phyloP scores from a whole-genome alignment of 2,113 vertebrate species.

The Monarcha castaneiventris region DNA sequence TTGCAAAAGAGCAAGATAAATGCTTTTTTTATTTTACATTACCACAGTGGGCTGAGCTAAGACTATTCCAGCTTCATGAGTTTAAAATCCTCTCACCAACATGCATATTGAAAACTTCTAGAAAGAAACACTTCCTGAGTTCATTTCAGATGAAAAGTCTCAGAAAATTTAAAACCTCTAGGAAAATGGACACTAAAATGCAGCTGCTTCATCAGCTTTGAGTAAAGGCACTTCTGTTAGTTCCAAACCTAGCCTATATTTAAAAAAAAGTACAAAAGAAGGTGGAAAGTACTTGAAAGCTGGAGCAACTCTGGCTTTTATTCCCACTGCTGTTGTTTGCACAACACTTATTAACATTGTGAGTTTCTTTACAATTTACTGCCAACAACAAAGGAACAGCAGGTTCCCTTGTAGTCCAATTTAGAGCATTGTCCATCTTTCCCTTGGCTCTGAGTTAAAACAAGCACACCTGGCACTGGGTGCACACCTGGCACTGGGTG shows the following conservation, averaged over 20 bases:
- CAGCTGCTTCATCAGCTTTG: neutral
- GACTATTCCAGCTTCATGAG: neutral
- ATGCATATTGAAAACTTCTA: neutral
- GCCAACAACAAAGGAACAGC: neutral
- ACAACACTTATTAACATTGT: accelerated
- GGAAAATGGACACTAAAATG: neutral
- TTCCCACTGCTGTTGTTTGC: neutral
- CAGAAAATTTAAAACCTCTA: neutral
- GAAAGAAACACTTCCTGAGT: neutral
- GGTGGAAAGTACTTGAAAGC: neutral
- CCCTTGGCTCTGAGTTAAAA: neutral
- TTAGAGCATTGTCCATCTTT: neutral
- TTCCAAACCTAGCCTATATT: neutral
- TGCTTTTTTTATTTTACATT: neutral
- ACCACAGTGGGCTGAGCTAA: neutral
- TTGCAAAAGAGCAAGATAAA: neutral
- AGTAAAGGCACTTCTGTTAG: neutral
- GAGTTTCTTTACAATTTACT: neutral
- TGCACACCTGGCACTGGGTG: neutral
- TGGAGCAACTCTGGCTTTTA: neutral
- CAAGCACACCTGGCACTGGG: neutral
- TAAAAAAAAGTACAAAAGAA: neutral
- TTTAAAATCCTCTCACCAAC: neutral
- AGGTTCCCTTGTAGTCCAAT: neutral
- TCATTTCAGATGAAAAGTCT: neutral